Conservation (phyloP, 2,797 vertebrate genomes). For the Linurgus olivaceus region DNA sequence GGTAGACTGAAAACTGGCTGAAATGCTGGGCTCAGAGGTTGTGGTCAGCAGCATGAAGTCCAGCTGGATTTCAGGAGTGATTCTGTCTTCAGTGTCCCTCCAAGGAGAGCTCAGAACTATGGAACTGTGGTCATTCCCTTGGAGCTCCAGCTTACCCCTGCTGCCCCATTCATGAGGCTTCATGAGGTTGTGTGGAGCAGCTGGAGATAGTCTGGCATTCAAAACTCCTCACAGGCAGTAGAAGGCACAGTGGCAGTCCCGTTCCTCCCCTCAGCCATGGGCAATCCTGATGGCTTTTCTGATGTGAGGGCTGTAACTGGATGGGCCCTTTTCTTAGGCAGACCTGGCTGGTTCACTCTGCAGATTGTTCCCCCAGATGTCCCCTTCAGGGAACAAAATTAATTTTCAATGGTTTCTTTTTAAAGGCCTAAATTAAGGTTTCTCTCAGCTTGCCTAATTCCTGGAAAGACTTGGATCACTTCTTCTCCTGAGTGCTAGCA, state of each 20-base stretch:
- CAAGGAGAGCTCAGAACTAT: neutral
- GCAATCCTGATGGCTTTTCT: neutral
- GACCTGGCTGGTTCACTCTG: accelerated
- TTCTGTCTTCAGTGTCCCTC: neutral
- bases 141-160: neutral
- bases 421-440: neutral
- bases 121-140: neutral
- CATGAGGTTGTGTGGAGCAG: neutral
- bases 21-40: neutral
- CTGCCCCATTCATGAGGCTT: neutral
- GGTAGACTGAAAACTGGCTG: neutral
- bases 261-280: neutral
- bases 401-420: neutral
- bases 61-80: neutral
- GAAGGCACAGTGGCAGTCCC: neutral
- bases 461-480: neutral
- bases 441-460: neutral
- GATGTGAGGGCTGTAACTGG: neutral
- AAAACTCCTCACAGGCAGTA: neutral
- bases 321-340: neutral
- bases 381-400: neutral
- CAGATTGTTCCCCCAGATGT: neutral
- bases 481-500: neutral
- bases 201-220: neutral
- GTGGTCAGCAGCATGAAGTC: neutral